Conservation (phyloP, 2,888 invertebrate genomes). For the Tiliacea citrago region DNA sequence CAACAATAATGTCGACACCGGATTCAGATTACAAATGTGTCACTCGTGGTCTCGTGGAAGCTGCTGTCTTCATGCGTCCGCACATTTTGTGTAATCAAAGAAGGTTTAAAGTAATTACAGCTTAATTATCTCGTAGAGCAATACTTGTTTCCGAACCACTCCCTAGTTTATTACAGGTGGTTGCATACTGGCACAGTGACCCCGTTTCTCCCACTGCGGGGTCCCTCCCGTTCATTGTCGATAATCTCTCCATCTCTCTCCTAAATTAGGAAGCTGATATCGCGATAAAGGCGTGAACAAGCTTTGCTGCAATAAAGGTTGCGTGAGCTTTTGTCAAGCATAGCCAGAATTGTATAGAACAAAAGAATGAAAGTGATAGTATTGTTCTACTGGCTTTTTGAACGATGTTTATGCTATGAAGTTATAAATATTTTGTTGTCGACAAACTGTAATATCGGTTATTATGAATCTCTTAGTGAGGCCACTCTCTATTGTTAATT, state of each 20-base stretch:
- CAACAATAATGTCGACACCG: conserved; percentile 25
- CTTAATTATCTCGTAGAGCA: conserved; percentile 9
- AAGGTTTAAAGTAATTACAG: background rate
- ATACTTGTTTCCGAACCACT: conserved; percentile 48
- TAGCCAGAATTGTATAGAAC: conserved; percentile 31
- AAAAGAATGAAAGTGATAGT: conserved; percentile 19
- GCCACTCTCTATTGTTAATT: background rate
- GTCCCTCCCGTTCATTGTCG: conserved; percentile 74
- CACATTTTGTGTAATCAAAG: background rate
- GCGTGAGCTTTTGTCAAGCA: conserved; percentile 62
- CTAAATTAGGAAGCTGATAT: conserved; percentile 83
- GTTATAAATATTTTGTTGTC: background rate
- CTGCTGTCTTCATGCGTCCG: too few relatives aligned
- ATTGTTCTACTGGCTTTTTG: background rate
- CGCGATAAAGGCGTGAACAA: conserved; percentile 73
- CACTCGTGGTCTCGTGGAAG: background rate
- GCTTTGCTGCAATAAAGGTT: conserved; percentile 62
- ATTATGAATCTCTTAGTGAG: background rate
- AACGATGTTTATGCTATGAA: background rate
- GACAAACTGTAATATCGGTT: too few relatives aligned
- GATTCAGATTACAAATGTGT: background rate
- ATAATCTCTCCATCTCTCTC: conserved; percentile 82
- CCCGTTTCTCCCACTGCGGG: conserved; percentile 77
- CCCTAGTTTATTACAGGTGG: conserved; percentile 72
- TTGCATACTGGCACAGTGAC: conserved; percentile 81